Conservation (phyloP, 1,140 invertebrate species). For the Pachyrhynchus sulphureomaculatus region DNA sequence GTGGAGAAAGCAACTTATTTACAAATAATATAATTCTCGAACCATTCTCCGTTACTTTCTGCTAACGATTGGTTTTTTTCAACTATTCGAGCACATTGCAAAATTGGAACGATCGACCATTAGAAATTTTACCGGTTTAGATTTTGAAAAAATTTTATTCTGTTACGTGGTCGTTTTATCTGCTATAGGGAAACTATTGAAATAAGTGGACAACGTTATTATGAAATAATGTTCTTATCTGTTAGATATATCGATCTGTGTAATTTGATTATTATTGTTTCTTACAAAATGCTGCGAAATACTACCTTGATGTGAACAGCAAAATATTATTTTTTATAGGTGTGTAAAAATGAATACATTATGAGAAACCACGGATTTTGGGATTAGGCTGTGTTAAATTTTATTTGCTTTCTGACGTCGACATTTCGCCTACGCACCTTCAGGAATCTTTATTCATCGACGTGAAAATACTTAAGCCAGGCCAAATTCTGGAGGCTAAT, state of each 20-base stretch:
- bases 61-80: conserved; percentile 3
- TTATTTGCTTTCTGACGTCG: too few relatives aligned
- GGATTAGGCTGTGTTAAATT: too few relatives aligned
- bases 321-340: too few relatives aligned
- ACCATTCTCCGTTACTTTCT: conserved; percentile 16
- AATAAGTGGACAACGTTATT: conserved; percentile 3
- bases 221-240: conserved; percentile 8
- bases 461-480: too few relatives aligned
- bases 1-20: conserved; percentile 17
- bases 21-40: conserved; percentile 14
- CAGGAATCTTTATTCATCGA: too few relatives aligned
- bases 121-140: conserved; percentile 22
- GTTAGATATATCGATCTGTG: conserved; percentile 6
- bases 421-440: too few relatives aligned
- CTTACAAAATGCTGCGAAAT: conserved; percentile 2
- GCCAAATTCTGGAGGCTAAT: too few relatives aligned
- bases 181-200: neutral
- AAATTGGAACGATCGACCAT: conserved; percentile 19
- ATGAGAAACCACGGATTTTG: too few relatives aligned
- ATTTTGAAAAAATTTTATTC: neutral
- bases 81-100: conserved; percentile 11
- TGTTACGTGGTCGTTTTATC: conserved; percentile 3
- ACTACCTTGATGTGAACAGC: too few relatives aligned
- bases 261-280: neutral
- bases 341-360: too few relatives aligned